Base-by-base conservation (phyloP, 2,113 vertebrate genomes). In the Sardina pilchardus region DNA sequence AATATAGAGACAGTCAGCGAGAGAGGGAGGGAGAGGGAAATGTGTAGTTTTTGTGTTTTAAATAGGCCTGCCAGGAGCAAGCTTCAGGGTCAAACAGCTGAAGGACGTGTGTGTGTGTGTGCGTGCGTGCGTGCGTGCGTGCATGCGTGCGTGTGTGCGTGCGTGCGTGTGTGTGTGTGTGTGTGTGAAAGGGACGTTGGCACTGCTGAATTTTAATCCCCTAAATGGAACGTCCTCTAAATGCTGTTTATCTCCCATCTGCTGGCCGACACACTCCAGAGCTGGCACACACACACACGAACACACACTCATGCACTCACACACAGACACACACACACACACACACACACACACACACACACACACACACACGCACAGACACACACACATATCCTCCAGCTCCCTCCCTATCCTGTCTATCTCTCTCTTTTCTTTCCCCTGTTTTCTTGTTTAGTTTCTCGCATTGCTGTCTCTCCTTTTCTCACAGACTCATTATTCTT, bases 181-280 rank as follows among this genome's bases (percentile, higher is more conserved):
- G 81, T 85, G 81, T 88, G 90, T 90, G 85, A 92, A 91, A 90
- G 82, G 91, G 88, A 90, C 88, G 81, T 82, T 85, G 84, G 80
- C 83, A 30, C 84, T 81, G 50, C 59, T 85, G 88, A 86, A 88
- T 92, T 90, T 91, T 90, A 93, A 94, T 91, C 91, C 89, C 83
- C 83, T 89, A 87, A 93, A 91, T 91, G 88, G 88, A 91, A 93
- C 89, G 87, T 90, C 89, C 89, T 89, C 86, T 89, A 90, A 93
- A 93, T 89, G 87, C 82, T 88, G 85, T 92, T 92, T 90, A 90
- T 90, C 85, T 87, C 88, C 90, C 92, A 93, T 93, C 90, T 92
- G 92, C 86, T 91, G 83, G 30, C 82, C 50, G 85, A 71, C 87
- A 4, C 24, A 81, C 83, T 83, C 83, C 71, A 75, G 44, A 67